A percentile compares a stretch with the other conserved stretches of the same genome.
These are phyloP conservation scores for Ahaetulla prasina DNA, from an alignment of 2,113 vertebrate species.

Conservation along the genomic window DNA sequence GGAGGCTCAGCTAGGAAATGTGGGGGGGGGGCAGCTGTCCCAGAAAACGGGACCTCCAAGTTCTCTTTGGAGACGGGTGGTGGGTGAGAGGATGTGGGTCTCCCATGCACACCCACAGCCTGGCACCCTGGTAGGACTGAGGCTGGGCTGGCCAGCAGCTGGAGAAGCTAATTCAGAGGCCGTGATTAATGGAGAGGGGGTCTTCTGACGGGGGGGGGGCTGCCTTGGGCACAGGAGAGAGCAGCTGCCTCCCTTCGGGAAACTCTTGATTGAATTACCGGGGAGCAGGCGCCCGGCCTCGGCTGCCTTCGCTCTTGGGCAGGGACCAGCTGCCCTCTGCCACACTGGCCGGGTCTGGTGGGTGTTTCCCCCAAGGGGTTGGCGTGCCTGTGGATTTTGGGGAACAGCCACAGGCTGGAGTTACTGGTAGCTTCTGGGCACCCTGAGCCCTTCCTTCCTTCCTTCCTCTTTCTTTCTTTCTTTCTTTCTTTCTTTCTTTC, in stretches of 20 bases:
- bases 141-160: slow-evolving; percentile 57
- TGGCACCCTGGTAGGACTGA: neutral
- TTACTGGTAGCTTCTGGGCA: neutral
- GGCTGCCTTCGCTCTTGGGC: neutral
- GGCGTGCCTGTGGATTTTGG: neutral
- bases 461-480: no score
- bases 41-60: neutral
- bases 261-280: slow-evolving; percentile 78
- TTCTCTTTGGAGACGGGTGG: neutral
- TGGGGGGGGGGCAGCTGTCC: neutral
- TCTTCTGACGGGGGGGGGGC: slow-evolving; percentile 76
- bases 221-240: slow-evolving; percentile 67
- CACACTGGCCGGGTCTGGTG: neutral
- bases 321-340: neutral
- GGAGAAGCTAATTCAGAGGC: slow-evolving; percentile 78
- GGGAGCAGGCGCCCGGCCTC: slow-evolving; percentile 5
- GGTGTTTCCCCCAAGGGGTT: rapidly evolving
- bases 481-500: no score
- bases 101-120: neutral
- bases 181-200: slow-evolving; percentile 82
- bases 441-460: no score
- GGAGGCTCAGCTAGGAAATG: neutral
- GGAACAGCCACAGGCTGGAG: neutral
- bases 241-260: slow-evolving; percentile 71
- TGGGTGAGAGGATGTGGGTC: neutral